Percentiles rank a stretch among this genome's conserved stretches.
phyloP scores from a whole-genome alignment of 2,113 vertebrate species.

The Illadopsis cleaveri region DNA sequence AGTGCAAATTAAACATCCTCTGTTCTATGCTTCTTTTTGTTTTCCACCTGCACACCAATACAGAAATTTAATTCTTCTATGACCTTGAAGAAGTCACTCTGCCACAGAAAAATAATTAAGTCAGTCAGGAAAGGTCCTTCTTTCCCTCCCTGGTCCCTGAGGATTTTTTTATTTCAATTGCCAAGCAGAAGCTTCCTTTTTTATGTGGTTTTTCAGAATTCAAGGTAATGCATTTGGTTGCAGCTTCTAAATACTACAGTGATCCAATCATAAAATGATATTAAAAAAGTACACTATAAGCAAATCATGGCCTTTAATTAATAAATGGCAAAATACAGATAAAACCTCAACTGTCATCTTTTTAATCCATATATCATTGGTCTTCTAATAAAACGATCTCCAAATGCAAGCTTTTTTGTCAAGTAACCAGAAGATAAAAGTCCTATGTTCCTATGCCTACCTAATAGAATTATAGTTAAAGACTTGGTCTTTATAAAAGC shows the following conservation, averaged over 20 bases:
- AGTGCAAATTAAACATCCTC: background rate
- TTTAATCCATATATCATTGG: background rate
- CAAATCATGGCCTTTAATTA: background rate
- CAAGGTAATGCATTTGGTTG: background rate
- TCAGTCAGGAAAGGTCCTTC: background rate
- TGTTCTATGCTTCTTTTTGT: background rate
- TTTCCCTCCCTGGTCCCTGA: background rate
- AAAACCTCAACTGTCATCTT: background rate
- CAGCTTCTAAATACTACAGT: background rate
- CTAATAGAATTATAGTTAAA: background rate
- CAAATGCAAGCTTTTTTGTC: background rate
- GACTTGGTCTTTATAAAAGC: background rate
- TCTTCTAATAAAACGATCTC: background rate
- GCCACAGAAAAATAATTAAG: background rate
- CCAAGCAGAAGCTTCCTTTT: background rate
- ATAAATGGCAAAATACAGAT: background rate
- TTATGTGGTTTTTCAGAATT: background rate
- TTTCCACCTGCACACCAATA: background rate
- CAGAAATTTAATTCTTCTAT: background rate
- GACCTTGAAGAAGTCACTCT: slow-evolving; percentile 1
- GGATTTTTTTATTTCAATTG: slow-evolving; percentile 14
- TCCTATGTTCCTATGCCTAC: background rate
- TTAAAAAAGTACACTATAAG: background rate
- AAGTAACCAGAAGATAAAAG: slow-evolving; percentile 4
- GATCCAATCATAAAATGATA: background rate